phyloP scores from a whole-genome alignment of 2,797 vertebrate species.

The Sciaenops ocellatus region DNA sequence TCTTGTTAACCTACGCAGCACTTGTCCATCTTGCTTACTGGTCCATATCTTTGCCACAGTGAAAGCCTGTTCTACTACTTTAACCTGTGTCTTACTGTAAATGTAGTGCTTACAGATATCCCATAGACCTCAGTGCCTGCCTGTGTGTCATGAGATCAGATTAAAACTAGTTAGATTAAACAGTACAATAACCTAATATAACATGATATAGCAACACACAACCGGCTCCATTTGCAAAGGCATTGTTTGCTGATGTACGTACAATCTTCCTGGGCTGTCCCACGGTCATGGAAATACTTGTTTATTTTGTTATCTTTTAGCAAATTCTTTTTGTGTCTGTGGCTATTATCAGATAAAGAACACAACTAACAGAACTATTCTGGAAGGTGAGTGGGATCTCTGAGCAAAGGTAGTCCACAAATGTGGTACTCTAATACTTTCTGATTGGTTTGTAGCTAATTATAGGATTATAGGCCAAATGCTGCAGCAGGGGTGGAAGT shows the following conservation, averaged over 20 bases:
- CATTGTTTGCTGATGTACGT: background rate
- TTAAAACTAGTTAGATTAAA: background rate
- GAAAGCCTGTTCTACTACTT: background rate
- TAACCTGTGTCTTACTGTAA: too few relatives aligned
- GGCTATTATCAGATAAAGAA: background rate
- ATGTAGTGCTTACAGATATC: background rate
- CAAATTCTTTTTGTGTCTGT: background rate
- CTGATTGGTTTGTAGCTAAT: background rate
- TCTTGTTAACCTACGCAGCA: conserved; percentile 21
- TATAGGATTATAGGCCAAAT: background rate
- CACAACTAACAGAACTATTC: background rate
- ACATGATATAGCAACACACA: background rate
- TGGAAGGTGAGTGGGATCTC: background rate
- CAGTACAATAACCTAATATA: background rate
- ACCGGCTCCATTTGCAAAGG: background rate
- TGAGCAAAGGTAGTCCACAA: background rate
- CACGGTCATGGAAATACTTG: background rate
- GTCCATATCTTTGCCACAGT: background rate
- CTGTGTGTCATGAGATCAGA: background rate
- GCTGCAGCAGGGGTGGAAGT: background rate
- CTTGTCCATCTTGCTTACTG: conserved; percentile 15
- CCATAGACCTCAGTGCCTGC: background rate
- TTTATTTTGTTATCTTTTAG: background rate
- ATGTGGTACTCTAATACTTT: background rate
- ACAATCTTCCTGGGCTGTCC: background rate